Conservation (phyloP, 2,113 vertebrate genomes). For the Odocoileus virginianus region DNA sequence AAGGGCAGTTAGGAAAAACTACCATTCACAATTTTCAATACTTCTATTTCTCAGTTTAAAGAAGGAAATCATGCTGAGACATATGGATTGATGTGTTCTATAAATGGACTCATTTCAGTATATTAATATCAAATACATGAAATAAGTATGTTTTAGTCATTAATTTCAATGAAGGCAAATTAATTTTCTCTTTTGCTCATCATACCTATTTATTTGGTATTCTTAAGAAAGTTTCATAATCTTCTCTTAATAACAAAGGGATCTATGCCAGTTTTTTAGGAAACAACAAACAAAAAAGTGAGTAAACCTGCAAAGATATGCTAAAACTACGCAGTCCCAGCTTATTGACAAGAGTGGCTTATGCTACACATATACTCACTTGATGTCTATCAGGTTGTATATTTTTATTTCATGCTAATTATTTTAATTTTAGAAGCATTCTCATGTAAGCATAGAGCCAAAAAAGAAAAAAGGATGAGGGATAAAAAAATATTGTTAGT, state of each 20-base stretch:
- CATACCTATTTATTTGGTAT: background rate
- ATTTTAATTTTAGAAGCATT: background rate
- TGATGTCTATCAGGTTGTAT: background rate
- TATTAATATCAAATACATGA: background rate
- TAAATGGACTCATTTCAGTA: background rate
- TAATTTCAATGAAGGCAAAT: background rate
- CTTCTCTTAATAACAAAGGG: background rate
- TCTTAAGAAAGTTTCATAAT: background rate
- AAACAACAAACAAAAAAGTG: background rate
- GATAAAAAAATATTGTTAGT: background rate
- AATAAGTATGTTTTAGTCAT: background rate
- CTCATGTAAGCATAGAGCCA: background rate
- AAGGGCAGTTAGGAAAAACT: background rate
- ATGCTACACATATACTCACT: background rate
- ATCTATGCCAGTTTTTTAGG: background rate
- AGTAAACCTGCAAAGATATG: background rate
- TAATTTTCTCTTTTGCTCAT: background rate
- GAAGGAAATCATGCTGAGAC: background rate
- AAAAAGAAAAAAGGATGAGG: background rate
- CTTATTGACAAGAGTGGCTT: background rate
- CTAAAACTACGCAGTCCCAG: background rate
- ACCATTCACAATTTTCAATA: background rate
- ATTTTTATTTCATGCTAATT: background rate
- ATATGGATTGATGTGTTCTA: background rate
- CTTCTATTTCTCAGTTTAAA: background rate